Percentiles rank a stretch among this genome's conserved stretches.
Evolutionary conservation across 92 coral and sea anemone species (phyloP).

Genomic region (Paragorgia papillata): DNA sequence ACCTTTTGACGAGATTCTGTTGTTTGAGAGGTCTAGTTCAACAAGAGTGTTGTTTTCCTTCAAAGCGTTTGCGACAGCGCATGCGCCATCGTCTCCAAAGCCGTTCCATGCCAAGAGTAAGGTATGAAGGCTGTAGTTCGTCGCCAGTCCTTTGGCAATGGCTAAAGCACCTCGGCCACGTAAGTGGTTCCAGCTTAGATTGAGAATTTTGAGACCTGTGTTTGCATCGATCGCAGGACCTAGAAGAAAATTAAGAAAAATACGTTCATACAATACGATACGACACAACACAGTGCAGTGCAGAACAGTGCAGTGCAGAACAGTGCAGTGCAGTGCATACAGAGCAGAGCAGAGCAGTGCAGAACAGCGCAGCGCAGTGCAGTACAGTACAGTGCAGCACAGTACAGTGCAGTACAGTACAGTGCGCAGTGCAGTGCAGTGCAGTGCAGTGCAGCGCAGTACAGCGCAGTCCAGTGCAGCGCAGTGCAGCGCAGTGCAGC

Average conservation of each 20-base stretch:
- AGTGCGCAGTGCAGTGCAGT: too few relatives aligned
- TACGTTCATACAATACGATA: too few relatives aligned
- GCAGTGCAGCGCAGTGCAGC: too few relatives aligned
- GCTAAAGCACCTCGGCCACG: conserved; percentile 91
- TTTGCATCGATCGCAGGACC: conserved; percentile 88
- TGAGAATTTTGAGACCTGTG: conserved; percentile 71
- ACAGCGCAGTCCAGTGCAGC: too few relatives aligned
- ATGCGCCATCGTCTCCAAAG: conserved; percentile 90
- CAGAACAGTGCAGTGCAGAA: too few relatives aligned
- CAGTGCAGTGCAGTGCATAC: too few relatives aligned
- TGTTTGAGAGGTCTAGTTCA: conserved; percentile 81
- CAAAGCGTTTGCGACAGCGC: conserved; percentile 86
- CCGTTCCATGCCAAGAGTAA: conserved; percentile 94
- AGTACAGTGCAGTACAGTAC: too few relatives aligned
- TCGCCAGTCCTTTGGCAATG: conserved; percentile 79
- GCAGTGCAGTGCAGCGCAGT: too few relatives aligned
- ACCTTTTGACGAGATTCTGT: conserved; percentile 81
- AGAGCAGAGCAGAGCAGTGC: too few relatives aligned
- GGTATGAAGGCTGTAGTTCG: conserved; percentile 69
- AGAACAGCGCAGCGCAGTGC: too few relatives aligned
- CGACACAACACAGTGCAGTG: too few relatives aligned
- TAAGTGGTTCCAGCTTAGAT: conserved; percentile 92
- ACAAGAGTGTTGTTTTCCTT: conserved; percentile 77
- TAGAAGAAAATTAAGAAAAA: conserved; percentile 7
- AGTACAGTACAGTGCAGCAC: too few relatives aligned